Percentiles rank a stretch among this genome's conserved stretches.
phyloP scores from a whole-genome alignment of 2,797 vertebrate genomes.

The Vipera ursinii region DNA sequence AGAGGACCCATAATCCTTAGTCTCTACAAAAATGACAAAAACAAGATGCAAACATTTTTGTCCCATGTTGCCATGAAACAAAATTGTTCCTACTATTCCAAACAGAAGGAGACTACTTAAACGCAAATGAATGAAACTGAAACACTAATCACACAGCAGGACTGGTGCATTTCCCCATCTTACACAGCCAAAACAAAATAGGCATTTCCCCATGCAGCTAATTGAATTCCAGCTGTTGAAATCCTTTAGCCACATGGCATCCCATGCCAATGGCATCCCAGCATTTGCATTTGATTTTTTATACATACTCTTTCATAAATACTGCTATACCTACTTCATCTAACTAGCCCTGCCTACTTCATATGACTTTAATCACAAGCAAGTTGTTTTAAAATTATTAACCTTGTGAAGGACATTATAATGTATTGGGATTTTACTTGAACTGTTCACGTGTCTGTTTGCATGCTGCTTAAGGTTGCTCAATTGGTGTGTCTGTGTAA shows the following conservation, averaged over 20 bases:
- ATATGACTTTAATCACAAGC: not conserved
- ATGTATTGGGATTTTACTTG: too few species aligned
- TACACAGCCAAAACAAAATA: conserved; percentile 45
- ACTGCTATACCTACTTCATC: not conserved
- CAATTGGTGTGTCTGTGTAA: too few species aligned
- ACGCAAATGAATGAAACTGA: conserved; percentile 56
- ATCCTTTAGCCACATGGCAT: conserved; percentile 32
- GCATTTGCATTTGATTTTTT: conserved; percentile 27
- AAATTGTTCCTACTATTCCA: conserved; percentile 45
- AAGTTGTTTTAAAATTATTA: not conserved
- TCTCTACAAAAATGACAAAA: conserved; percentile 11
- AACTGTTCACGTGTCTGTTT: too few species aligned
- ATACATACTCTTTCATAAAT: not conserved
- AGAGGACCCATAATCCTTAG: conserved; percentile 8
- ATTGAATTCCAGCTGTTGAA: conserved; percentile 65
- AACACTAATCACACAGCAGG: conserved; percentile 60
- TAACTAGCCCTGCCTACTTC: not conserved
- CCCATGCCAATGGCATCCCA: conserved; percentile 17
- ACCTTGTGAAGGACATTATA: not conserved
- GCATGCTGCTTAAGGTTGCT: too few species aligned
- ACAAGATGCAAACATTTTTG: conserved; percentile 13
- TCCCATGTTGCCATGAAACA: not conserved
- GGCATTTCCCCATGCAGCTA: conserved; percentile 48
- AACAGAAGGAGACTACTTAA: conserved; percentile 53
- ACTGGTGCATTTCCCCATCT: conserved; percentile 42